Base-by-base conservation (phyloP, 23 tunicate genomes). In the Ascidia mentula region DNA sequence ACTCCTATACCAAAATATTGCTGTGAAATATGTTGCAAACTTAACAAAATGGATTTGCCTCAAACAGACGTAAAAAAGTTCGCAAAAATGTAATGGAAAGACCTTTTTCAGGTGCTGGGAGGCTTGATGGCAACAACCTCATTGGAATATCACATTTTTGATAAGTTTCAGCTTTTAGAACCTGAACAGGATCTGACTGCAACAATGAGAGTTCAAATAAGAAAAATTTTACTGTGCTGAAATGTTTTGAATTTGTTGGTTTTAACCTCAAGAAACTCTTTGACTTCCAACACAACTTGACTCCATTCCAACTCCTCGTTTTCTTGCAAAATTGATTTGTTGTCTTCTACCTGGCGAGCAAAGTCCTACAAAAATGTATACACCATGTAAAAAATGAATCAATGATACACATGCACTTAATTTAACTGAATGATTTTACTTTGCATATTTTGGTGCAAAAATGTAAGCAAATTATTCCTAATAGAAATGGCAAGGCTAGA, bases 161-260 rank as follows among this genome's bases (percentile, higher is more conserved):
- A 60, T 84, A 91, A 26, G 97, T 85, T 72, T 80, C 82, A 12
- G 90, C 85, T 28, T 82, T 39, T 72, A 91, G 34, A 6, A 91
- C 87, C 38, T 91, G 87, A 24, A 91, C 90, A 22, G 97, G 97
- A 28, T 91, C 97, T n/a, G 89, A 81, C 97, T 91, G 42, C 28
- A 0, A n/a, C n/a, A 42, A 9, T 9, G 15, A 42, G 53, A 15
- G 53, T 42, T 12, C 12, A 42, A 15, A 42, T 9, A 42, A 15
- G 53, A 9, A 42, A 12, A 12, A 42, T 12, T 42, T 42, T 15
- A 12, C 12, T 42, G 15, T 9, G 53, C 53, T 9, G 15, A 42
- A 15, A 9, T 42, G 12, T 42, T 42, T 3, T 53, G 12, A 20
- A 28, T 53, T 53, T 53, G 22, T 53, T 53, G 7, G n/a, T n/a